Evolutionary conservation across 2,113 vertebrate genomes (phyloP), one percentile per base, ranked within the genome.

Genomic region (Nymphicus hollandicus): DNA sequence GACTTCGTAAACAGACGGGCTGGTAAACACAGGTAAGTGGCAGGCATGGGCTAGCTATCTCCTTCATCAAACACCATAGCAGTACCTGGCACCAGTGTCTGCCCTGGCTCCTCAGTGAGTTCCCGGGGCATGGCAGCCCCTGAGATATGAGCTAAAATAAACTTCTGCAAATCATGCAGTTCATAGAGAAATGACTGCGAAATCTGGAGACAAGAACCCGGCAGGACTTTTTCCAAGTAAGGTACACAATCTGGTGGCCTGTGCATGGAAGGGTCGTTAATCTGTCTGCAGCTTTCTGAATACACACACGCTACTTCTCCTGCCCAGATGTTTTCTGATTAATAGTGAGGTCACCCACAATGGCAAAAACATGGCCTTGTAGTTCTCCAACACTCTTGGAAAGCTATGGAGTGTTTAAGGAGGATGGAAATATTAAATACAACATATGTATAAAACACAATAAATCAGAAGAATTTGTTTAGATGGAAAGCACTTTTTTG

Each of bases 381-480:
- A 77, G 83, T 11, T 89, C 85, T 97, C 83, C 87, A 86, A 13
- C 23, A 13, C 63, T 80, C 79, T 88, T 96, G 87, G 97, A 97
- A 96, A 94, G 61, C 56, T 78, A 56, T 3, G 0, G 69, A 24
- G 14, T 77, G 77, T 93, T 96, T 93, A 65, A 96, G 41, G 58
- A 46, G n/a, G 27, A 76, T 87, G 70, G 66, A 89, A 89, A 89
- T 91, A 63, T 92, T 91, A 86, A 93, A 89, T 87, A 82, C 37
- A 87, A 55, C 81, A 28, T 33, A 58, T 20, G 6, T 28, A 89
- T 66, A 85, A 89, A 96, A 6, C 85, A 78, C 33, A 18, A 93
- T 97, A 90, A 97, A 97, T 97, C 96, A 97, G 77, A 81, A 0
- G 15, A 80, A 44, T 78, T 89, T 96, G 97, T 97, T 97, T 97